These are phyloP conservation scores for Poicephalus gulielmi DNA, from an alignment of 2,113 vertebrate genomes.

Conservation along the genomic window DNA sequence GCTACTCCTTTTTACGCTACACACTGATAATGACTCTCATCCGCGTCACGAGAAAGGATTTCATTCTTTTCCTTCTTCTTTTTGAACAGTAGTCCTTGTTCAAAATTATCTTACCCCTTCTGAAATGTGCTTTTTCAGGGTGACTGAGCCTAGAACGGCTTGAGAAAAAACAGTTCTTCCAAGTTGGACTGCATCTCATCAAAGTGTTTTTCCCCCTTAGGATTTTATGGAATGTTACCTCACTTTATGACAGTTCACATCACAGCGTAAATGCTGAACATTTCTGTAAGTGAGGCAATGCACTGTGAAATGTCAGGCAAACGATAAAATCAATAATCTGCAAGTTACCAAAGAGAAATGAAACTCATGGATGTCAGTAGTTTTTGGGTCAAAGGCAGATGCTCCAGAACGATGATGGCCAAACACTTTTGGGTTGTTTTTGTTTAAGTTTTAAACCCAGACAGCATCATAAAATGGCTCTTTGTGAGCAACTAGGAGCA, in stretches of 20 bases:
- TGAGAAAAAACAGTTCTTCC: constrained; percentile 46
- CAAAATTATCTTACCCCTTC: constrained; percentile 15
- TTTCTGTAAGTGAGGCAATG: constrained; percentile 64
- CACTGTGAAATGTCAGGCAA: constrained; percentile 69
- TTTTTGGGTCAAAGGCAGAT: constrained; percentile 50
- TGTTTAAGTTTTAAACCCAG: background rate
- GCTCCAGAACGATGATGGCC: constrained; percentile 1
- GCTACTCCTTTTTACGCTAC: background rate
- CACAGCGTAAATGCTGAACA: constrained; percentile 47
- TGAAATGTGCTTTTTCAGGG: constrained; percentile 46
- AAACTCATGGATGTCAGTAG: constrained; percentile 31
- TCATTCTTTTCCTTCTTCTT: background rate
- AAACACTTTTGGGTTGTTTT: background rate
- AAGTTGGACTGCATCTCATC: constrained; percentile 54
- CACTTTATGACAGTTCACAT: constrained; percentile 70
- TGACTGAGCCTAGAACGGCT: constrained; percentile 36
- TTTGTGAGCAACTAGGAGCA: background rate
- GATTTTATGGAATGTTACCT: constrained; percentile 71
- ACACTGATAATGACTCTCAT: background rate
- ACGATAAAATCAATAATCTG: constrained; percentile 71
- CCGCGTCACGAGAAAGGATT: background rate
- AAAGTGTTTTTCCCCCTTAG: constrained; percentile 65
- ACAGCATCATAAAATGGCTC: background rate
- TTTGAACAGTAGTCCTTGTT: background rate
- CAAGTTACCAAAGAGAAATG: constrained; percentile 62